Base-by-base conservation (phyloP, 2,113 vertebrate genomes). In the Peucedramus taeniatus region DNA sequence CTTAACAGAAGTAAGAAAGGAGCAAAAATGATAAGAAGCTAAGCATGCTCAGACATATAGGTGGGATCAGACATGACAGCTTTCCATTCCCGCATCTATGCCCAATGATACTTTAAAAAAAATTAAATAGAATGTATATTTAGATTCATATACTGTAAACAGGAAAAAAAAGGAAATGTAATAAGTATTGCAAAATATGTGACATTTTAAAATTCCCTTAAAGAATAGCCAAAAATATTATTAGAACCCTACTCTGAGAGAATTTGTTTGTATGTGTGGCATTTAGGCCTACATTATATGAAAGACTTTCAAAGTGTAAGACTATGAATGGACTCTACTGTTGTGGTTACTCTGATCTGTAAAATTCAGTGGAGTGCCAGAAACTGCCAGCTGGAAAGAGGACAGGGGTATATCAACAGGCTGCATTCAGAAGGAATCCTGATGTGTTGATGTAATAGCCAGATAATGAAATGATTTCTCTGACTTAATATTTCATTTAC, bases 391-490 rank as follows among this genome's bases (percentile, higher is more conserved):
- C 95, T 97, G 97, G 96, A 97, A 96, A 89, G 63, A 84, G 75
- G 92, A 92, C 93, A 96, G 57, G 54, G 59, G 57, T 79, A 71
- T 90, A 96, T 98, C 89, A 98, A 98, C 94, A 97, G 94, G n/a
- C 95, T 94, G 77, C 93, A 97, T 98, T 98, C 96, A 98, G 94
- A 97, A 97, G 76, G 75, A 96, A 97, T 97, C 96, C 93, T 97
- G 95, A 98, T 87, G 83, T 96, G 92, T 96, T 97, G 97, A 97
- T 96, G 98, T 98, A 98, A 98, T 98, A 90, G 87, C 61, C 63
- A 94, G 66, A 96, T 96, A 96, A 97, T 97, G 57, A 97, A 98
- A 97, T 97, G 76, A 97, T 96, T 97, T 96, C 83, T 93, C 94
- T 91, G 97, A 72, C 65, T 94, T 96, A 92, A 94, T 93, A 95